These are phyloP conservation scores for Melanostoma scalare DNA, from an alignment of 2,888 invertebrate genomes.

Conservation along the genomic window DNA sequence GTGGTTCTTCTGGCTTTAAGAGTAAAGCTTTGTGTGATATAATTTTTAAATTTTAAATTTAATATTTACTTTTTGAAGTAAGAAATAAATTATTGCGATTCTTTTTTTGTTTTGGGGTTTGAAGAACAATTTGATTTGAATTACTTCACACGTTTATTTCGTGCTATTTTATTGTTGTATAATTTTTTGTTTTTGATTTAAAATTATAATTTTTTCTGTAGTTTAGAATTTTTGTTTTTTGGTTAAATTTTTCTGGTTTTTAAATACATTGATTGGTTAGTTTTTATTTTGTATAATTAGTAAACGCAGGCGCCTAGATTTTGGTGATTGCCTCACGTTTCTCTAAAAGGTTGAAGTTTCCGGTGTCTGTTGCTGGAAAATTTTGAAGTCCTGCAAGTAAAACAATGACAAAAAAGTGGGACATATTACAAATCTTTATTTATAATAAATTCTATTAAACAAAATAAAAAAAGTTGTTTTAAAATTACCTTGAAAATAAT, in stretches of 20 bases:
- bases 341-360: slow-evolving; percentile 97
- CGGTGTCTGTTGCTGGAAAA: slow-evolving; percentile 98
- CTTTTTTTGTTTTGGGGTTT: slow-evolving; percentile 46
- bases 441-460: not conserved
- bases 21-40: slow-evolving; percentile 64
- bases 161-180: slow-evolving; percentile 11
- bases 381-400: slow-evolving; percentile 91
- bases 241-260: slow-evolving; percentile 59
- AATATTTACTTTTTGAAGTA: slow-evolving; percentile 39
- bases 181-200: slow-evolving; percentile 39
- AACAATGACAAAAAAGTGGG: slow-evolving; percentile 25
- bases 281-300: slow-evolving; percentile 32
- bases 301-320: slow-evolving; percentile 72
- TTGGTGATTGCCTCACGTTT: slow-evolving; percentile 89
- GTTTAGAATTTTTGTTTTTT: slow-evolving; percentile 31
- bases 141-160: slow-evolving; percentile 11
- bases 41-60: slow-evolving; percentile 45
- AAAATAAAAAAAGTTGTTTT: not conserved
- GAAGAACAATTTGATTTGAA: slow-evolving; percentile 25
- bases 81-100: slow-evolving; percentile 23
- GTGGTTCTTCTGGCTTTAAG: slow-evolving; percentile 62
- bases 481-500: slow-evolving; percentile 35
- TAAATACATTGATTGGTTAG: slow-evolving; percentile 69
- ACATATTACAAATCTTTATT: not conserved
- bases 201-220: slow-evolving; percentile 56